Percentiles rank a stretch among this genome's conserved stretches.
Conservation (phyloP, 2,797 vertebrate species). For the Anisognathus igniventris region DNA sequence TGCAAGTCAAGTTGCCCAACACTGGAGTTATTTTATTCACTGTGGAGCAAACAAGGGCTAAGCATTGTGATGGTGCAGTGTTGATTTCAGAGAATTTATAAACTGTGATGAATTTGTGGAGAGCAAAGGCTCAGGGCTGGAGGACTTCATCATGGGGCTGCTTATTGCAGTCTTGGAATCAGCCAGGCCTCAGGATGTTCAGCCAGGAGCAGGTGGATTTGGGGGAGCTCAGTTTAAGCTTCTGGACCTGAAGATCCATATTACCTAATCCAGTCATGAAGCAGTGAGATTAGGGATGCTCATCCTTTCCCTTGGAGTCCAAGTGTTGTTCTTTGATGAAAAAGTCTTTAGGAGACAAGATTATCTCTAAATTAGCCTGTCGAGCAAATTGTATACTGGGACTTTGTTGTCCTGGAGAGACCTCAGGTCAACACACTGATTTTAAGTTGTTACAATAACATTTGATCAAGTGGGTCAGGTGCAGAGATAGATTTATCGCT, state of each 20-base stretch:
- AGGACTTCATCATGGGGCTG: neutral
- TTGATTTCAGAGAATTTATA: neutral
- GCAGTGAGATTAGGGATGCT: neutral
- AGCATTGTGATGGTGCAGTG: neutral
- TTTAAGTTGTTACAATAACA: neutral
- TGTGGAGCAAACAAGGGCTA: neutral
- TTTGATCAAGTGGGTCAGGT: neutral
- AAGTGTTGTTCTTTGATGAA: neutral
- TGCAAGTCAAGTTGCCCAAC: neutral
- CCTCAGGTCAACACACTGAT: neutral
- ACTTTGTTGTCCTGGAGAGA: neutral
- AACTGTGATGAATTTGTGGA: neutral
- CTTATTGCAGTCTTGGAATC: neutral
- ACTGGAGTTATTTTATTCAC: neutral
- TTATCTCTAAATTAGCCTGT: neutral
- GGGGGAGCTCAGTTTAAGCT: neutral
- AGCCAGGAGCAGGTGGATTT: neutral
- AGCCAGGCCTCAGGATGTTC: neutral
- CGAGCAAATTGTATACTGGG: neutral
- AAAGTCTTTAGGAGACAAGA: neutral
- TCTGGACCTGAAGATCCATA: neutral
- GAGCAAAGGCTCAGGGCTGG: neutral
- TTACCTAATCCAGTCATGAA: neutral
- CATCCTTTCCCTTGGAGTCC: neutral
- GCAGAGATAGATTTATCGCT: neutral